phyloP scores from a whole-genome alignment of 2,113 vertebrate species.

The Muntiacus reevesi region DNA sequence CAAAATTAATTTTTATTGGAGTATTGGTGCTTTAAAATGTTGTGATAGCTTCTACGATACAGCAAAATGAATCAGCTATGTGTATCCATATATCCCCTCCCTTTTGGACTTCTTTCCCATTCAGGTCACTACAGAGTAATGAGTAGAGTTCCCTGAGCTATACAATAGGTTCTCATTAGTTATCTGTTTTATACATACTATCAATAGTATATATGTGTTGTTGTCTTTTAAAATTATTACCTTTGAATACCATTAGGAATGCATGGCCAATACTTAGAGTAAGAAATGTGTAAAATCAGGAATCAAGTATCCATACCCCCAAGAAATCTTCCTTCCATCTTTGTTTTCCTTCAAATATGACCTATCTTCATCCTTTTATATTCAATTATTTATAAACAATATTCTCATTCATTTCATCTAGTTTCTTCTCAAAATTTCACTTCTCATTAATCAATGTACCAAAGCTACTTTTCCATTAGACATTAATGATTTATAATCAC shows the following conservation, averaged over 20 bases:
- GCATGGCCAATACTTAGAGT: not conserved
- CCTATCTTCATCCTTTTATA: not conserved
- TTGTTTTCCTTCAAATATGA: not conserved
- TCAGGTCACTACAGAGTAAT: not conserved
- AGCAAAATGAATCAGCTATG: not conserved
- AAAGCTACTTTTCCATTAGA: not conserved
- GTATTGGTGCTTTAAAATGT: not conserved
- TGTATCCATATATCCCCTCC: not conserved
- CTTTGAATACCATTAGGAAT: not conserved
- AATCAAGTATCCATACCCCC: not conserved
- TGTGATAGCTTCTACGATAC: not conserved
- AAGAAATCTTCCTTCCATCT: not conserved
- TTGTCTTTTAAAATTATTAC: not conserved
- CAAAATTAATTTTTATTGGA: not conserved
- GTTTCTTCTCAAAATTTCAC: not conserved
- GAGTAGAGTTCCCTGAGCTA: not conserved
- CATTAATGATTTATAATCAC: not conserved
- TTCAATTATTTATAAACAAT: not conserved
- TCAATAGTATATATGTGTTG: not conserved
- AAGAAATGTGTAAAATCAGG: not conserved
- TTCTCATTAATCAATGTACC: not conserved
- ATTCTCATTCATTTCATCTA: not conserved
- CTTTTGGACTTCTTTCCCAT: not conserved
- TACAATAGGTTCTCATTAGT: not conserved
- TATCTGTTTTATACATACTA: not conserved